These are phyloP conservation scores for Eospalax fontanierii DNA, from an alignment of 2,797 vertebrate genomes.

Conservation along the genomic window DNA sequence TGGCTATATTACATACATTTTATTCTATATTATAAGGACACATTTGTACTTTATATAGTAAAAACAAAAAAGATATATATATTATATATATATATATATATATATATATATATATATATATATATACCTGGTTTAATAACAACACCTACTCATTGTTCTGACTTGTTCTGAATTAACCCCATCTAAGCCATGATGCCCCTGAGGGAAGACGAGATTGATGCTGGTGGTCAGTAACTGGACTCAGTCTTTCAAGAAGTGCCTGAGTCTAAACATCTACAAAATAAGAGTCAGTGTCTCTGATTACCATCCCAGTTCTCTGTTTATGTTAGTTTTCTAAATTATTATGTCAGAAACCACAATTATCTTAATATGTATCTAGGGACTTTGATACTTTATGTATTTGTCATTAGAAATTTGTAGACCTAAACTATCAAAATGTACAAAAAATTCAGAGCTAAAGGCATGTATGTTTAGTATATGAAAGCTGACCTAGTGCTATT, in stretches of 20 bases:
- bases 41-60: not conserved
- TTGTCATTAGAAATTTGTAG: not conserved
- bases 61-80: too few relatives aligned
- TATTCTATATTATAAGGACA: not conserved
- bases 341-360: not conserved
- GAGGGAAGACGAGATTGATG: not conserved
- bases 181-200: too few relatives aligned
- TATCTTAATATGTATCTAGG: not conserved
- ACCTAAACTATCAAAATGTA: not conserved
- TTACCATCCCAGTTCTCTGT: not conserved
- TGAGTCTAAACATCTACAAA: not conserved
- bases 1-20: not conserved
- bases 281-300: rapidly evolving
- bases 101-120: too few relatives aligned
- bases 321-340: not conserved
- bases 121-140: not conserved
- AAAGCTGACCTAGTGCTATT: not conserved
- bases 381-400: not conserved
- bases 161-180: not conserved
- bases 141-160: not conserved
- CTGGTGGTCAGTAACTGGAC: too few relatives aligned
- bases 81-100: too few relatives aligned
- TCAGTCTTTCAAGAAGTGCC: not conserved
- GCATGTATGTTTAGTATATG: not conserved
- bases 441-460: not conserved